Percentiles rank a stretch among this genome's conserved stretches.
These are phyloP conservation scores for Acyrthosiphon pisum DNA, from an alignment of 1,140 invertebrate genomes.

Conservation along the genomic window DNA sequence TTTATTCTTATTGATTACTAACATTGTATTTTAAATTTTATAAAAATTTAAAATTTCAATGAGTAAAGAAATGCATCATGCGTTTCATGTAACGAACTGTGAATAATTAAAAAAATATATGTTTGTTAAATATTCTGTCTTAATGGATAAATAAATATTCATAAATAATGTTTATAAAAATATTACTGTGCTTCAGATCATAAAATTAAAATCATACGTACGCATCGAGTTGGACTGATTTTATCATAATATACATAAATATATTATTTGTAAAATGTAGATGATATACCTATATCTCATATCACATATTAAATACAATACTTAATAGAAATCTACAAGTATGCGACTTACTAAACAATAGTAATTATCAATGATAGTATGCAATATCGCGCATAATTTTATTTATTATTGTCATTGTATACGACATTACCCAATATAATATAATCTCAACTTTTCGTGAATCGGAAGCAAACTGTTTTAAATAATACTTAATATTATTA, in stretches of 20 bases:
- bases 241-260: too few relatives aligned
- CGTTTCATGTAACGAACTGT: not conserved
- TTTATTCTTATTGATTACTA: too few relatives aligned
- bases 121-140: not conserved
- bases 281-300: not conserved
- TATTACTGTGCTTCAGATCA: not conserved
- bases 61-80: not conserved
- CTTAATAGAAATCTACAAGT: not conserved
- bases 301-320: not conserved
- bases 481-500: not conserved
- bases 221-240: not conserved
- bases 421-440: not conserved
- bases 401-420: not conserved
- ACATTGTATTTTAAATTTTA: not conserved
- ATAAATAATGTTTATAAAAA: not conserved
- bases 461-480: not conserved
- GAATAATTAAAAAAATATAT: not conserved
- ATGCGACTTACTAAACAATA: not conserved
- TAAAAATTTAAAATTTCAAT: not conserved
- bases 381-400: not conserved
- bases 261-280: not conserved
- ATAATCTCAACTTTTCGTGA: not conserved
- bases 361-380: too few relatives aligned
- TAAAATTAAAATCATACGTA: not conserved
- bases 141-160: too few relatives aligned